Conservation (phyloP, 2,888 invertebrate species). For the Temnothorax rugatulus region DNA sequence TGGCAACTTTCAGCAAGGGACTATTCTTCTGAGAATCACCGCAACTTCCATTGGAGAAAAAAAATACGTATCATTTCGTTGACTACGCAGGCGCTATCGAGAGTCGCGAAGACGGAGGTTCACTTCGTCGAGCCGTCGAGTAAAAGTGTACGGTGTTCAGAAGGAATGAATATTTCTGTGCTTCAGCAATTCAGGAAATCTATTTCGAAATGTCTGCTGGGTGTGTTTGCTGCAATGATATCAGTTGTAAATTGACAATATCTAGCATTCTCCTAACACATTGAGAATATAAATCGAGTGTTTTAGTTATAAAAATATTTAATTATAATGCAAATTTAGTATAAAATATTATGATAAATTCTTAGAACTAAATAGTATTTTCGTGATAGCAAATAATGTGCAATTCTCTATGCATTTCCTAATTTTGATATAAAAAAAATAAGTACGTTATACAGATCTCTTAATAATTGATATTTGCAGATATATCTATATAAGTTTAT, state of each 20-base stretch:
- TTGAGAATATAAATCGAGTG: not conserved
- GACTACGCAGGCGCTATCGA: slow-evolving; percentile 41
- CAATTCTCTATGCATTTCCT: not conserved
- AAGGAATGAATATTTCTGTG: not conserved
- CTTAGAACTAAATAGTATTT: not conserved
- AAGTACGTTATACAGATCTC: not conserved
- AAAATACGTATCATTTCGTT: slow-evolving; percentile 18
- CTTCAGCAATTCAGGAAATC: not conserved
- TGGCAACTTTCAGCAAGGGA: not conserved
- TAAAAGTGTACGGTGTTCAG: not conserved
- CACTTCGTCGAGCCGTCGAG: not conserved
- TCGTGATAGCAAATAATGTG: not conserved
- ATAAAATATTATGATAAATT: not conserved
- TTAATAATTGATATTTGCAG: not conserved
- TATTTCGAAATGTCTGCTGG: not conserved
- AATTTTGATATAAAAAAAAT: slow-evolving; percentile 6
- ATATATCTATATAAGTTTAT: not conserved
- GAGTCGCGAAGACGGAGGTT: not conserved
- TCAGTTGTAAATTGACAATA: not conserved
- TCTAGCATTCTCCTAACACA: not conserved
- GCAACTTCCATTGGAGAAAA: not conserved
- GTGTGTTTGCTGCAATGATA: not conserved
- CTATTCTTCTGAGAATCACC: slow-evolving; percentile 7
- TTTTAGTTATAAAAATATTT: not conserved
- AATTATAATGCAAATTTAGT: not conserved